phyloP scores from a whole-genome alignment of 2,113 vertebrate species.

The Acrocephalus kingi region DNA sequence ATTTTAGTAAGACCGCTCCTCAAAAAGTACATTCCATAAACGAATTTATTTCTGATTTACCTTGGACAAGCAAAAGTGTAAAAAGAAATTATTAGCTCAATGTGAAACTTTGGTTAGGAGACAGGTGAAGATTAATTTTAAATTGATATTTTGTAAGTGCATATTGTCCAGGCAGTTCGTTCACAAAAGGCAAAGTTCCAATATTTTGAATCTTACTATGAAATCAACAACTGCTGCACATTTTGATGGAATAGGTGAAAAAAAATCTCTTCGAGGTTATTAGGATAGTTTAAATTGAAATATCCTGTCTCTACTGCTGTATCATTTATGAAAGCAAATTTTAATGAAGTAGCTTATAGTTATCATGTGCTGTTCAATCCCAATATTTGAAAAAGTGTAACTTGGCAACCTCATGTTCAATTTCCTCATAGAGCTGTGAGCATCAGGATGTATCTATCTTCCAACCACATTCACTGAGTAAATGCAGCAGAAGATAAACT shows the following conservation, averaged over 20 bases:
- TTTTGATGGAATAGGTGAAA: not conserved
- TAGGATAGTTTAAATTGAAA: not conserved
- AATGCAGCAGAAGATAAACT: not conserved
- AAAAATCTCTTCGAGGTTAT: not conserved
- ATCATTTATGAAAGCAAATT: not conserved
- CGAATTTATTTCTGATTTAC: not conserved
- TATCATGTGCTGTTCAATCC: not conserved
- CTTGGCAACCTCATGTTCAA: not conserved
- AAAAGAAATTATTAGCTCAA: not conserved
- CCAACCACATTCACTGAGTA: not conserved
- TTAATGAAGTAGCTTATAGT: not conserved
- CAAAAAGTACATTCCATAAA: not conserved
- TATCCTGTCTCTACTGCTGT: not conserved
- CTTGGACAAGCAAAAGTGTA: not conserved
- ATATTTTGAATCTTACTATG: not conserved
- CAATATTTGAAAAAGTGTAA: fast-evolving
- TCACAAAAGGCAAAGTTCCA: not conserved
- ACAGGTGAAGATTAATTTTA: not conserved
- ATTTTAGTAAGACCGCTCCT: not conserved
- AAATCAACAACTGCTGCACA: not conserved
- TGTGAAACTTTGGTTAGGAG: not conserved
- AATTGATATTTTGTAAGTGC: not conserved
- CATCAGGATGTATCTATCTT: not conserved
- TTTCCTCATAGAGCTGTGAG: not conserved
- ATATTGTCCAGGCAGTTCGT: not conserved